phyloP scores from a whole-genome alignment of 2,113 vertebrate species.

The Eulacestoma nigropectus region DNA sequence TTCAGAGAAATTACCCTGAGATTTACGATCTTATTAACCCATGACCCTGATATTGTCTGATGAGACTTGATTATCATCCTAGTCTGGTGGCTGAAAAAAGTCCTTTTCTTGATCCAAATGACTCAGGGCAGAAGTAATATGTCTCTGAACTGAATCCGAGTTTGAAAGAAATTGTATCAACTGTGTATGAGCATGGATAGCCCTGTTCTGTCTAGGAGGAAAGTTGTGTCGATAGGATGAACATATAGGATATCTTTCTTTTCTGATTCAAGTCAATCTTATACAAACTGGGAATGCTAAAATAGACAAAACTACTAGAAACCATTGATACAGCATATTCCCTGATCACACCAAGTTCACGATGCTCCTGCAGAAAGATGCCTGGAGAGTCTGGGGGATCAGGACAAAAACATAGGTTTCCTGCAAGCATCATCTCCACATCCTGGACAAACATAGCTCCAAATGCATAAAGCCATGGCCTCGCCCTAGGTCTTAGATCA shows the following conservation, averaged over 20 bases:
- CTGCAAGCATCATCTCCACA: neutral
- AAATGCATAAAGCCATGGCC: neutral
- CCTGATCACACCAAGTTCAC: accelerated
- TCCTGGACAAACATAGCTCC: neutral
- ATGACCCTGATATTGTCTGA: neutral
- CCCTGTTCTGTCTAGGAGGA: neutral
- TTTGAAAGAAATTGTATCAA: neutral
- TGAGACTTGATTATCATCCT: neutral
- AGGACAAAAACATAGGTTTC: neutral
- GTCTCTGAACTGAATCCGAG: neutral
- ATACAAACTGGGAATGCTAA: neutral
- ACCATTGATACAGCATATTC: neutral
- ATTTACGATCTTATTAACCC: slow-evolving; percentile 2
- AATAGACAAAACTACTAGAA: neutral
- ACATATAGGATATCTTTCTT: neutral
- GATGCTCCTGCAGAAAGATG: neutral
- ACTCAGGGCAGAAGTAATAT: neutral
- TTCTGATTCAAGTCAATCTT: neutral
- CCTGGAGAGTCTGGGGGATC: neutral
- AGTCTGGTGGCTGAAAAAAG: neutral
- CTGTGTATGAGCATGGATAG: no score
- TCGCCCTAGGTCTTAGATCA: neutral
- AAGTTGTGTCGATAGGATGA: neutral
- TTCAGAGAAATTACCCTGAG: neutral
- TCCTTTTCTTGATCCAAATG: neutral